Evolutionary conservation across 2,797 vertebrate species (phyloP), one percentile per base, ranked within the genome.

Genomic region (Scarus forsteni): DNA sequence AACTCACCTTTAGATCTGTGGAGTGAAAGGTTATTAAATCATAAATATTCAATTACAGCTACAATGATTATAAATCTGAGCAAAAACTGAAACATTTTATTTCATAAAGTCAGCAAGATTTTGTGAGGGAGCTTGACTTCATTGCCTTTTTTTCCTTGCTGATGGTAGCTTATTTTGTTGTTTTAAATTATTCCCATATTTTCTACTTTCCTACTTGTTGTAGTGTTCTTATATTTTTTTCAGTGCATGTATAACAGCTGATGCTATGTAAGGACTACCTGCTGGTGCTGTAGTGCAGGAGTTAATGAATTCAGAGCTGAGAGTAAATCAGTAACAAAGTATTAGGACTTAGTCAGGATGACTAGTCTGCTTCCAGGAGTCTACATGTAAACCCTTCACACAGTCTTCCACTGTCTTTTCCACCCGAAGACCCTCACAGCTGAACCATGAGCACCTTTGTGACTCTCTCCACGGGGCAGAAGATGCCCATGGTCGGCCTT

Each of bases 401-500:
- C n/a, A 38, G 42, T 63, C 60, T 61, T 40, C 61, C 53, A 7
- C 34, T 49, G 51, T 72, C 27, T 58, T 73, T 50, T 75, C 39
- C 51, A 60, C 64, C 12, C 6, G 73, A 75, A 73, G 72, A 56
- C 65, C 43, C 11, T 61, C 46, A 10, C 15, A 53, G 63, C 27
- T 43, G 65, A 55, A 88, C 73, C 64, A 95, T 94, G 94, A 92
- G 63, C 52, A 15, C 54, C 60, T 85, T 71, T 8, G 58, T 92
- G 64, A 87, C 79, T 35, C 91, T 94, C 14, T 88, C 83, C 0
- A 79, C 88, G 0, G 92, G 91, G 48, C 90, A 91, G 83, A 88
- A 61, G 81, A 94, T 95, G 88, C 93, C 93, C 12, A 1, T 73
- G 27, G 80, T 94, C 10, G 93, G 94, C 5, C 89, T 95, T 0